Percentiles rank a stretch among this genome's conserved stretches.
phyloP scores from a whole-genome alignment of 2,113 vertebrate species.

The Cairina moschata region DNA sequence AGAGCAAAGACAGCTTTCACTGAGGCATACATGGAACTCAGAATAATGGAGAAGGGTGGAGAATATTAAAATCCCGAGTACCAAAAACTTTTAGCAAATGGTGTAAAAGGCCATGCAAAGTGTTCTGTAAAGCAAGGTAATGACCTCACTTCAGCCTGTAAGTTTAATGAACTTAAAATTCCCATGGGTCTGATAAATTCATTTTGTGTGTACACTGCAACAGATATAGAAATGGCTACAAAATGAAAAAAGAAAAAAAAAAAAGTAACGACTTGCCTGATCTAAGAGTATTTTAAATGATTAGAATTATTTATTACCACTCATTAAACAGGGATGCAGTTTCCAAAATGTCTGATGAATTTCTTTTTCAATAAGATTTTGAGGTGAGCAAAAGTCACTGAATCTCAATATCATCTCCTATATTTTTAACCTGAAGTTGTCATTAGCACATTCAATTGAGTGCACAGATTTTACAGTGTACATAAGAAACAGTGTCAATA shows the following conservation, averaged over 20 bases:
- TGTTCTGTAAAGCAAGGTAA: background rate
- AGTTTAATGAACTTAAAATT: background rate
- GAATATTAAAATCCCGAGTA: background rate
- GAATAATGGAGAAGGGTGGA: background rate
- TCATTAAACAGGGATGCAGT: background rate
- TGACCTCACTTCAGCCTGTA: background rate
- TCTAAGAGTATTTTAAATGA: background rate
- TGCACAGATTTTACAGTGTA: fast-evolving
- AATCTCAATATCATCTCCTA: background rate
- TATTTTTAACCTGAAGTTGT: background rate
- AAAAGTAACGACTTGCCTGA: background rate
- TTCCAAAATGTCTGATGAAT: background rate
- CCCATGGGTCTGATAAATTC: background rate
- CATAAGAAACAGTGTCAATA: background rate
- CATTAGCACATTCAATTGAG: background rate
- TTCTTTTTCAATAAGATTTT: background rate
- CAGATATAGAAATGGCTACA: background rate
- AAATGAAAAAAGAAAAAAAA: background rate
- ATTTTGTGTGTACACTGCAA: background rate
- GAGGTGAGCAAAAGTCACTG: background rate
- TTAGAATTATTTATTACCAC: background rate
- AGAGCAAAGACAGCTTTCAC: background rate
- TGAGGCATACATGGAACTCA: background rate
- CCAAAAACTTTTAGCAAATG: background rate
- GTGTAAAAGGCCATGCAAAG: background rate